Percentiles rank a stretch among this genome's conserved stretches.
Evolutionary conservation across 1,140 invertebrate genomes (phyloP).

Genomic region (Pseudomyrmex concolor): DNA sequence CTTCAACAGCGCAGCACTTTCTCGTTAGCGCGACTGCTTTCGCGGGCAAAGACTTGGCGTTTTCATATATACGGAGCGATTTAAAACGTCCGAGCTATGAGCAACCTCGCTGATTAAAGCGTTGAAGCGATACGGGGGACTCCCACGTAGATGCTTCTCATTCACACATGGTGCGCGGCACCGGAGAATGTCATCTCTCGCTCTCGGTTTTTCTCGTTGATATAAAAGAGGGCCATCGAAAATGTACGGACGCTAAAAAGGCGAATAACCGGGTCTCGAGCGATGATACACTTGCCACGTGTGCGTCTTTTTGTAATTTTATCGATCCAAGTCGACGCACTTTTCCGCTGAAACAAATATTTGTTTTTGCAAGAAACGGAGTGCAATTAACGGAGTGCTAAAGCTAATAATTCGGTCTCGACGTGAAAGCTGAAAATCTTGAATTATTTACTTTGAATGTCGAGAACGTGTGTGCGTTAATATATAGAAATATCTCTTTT

Average conservation of each 20-base stretch:
- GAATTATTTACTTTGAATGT: neutral
- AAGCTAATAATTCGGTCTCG: neutral
- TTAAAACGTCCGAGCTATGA: conserved; percentile 65
- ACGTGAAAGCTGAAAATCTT: neutral
- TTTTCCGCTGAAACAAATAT: neutral
- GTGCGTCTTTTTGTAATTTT: neutral
- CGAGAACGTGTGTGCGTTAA: neutral
- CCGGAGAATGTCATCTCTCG: neutral
- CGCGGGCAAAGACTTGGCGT: conserved; percentile 47
- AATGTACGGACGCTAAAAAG: conserved; percentile 23
- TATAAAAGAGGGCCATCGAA: conserved; percentile 1
- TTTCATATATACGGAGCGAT: conserved; percentile 52
- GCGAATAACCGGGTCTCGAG: neutral
- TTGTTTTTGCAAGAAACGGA: neutral
- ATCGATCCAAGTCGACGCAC: neutral
- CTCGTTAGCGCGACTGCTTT: conserved; percentile 25
- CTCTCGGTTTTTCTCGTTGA: neutral
- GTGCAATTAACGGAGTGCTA: neutral
- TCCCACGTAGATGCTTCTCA: neutral
- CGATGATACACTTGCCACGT: neutral
- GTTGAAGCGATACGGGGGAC: conserved; percentile 19
- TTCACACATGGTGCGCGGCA: neutral
- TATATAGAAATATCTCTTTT: neutral
- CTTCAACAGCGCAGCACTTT: conserved; percentile 22
- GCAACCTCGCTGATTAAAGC: conserved; percentile 61